These are phyloP conservation scores for Coryphaenoides rupestris DNA, from an alignment of 2,113 vertebrate species.

Conservation along the genomic window DNA sequence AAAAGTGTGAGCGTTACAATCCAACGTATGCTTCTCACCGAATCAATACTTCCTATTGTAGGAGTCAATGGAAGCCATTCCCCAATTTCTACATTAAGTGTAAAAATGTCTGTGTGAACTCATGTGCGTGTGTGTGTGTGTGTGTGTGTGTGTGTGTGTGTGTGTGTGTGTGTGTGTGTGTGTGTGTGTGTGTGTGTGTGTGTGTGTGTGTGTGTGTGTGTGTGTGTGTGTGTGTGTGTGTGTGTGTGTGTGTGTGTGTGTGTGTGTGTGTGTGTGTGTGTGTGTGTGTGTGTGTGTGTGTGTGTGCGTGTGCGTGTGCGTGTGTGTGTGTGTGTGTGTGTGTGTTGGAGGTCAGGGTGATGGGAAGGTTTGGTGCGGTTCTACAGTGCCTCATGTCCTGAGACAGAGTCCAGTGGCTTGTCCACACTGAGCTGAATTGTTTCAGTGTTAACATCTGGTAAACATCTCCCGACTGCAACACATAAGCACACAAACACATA, in stretches of 20 bases:
- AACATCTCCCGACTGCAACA: conserved; percentile 46
- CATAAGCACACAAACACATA: conserved; percentile 25
- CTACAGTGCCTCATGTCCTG: conserved; percentile 26
- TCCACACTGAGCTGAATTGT: conserved; percentile 60
- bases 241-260: conserved; percentile 16
- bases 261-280: conserved; percentile 1
- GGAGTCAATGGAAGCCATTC: conserved; percentile 32
- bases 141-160: conserved; percentile 22
- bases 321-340: neutral
- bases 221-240: no score
- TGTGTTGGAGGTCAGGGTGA: conserved; percentile 30
- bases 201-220: no score
- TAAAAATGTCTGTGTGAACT: conserved; percentile 11
- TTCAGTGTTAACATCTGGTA: conserved; percentile 60
- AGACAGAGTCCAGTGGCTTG: conserved; percentile 54
- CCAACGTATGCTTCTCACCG: conserved; percentile 17
- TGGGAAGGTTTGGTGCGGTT: neutral
- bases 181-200: conserved; percentile 24
- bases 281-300: conserved; percentile 20
- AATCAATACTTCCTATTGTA: conserved; percentile 59
- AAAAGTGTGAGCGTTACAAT: conserved; percentile 29
- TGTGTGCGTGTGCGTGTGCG: conserved; percentile 15
- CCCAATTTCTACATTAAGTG: conserved; percentile 20
- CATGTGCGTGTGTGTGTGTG: conserved; percentile 21
- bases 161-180: conserved; percentile 18